A percentile compares a stretch with the other conserved stretches of the same genome.
phyloP scores from a whole-genome alignment of 1,140 invertebrate species.

The Halesus radiatus region DNA sequence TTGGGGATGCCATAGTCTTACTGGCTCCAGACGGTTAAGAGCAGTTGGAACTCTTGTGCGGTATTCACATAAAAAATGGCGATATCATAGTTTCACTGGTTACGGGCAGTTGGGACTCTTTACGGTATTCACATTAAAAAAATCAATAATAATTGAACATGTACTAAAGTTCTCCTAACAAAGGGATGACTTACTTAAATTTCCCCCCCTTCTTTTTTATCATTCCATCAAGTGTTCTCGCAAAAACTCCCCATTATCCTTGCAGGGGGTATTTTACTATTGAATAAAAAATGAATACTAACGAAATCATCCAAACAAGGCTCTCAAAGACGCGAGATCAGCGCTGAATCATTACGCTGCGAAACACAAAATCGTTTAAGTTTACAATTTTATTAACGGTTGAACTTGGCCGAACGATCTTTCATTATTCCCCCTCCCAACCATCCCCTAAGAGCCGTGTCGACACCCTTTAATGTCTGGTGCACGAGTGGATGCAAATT shows the following conservation, averaged over 20 bases:
- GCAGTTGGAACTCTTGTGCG: too few relatives aligned
- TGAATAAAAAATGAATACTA: background rate
- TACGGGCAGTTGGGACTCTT: too few relatives aligned
- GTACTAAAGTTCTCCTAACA: too few relatives aligned
- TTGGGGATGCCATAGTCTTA: too few relatives aligned
- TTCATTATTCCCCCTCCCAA: background rate
- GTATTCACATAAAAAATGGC: too few relatives aligned
- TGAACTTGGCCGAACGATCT: background rate
- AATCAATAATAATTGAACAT: too few relatives aligned
- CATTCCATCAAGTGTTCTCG: background rate
- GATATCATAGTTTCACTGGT: too few relatives aligned
- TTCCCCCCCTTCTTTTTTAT: too few relatives aligned
- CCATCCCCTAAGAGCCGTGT: background rate
- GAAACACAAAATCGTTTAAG: conserved; percentile 31
- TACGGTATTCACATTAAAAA: too few relatives aligned
- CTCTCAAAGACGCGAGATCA: background rate
- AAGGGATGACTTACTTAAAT: too few relatives aligned
- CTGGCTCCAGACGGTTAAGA: too few relatives aligned
- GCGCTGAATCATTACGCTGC: background rate
- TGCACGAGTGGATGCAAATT: conserved; percentile 34
- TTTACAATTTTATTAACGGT: conserved; percentile 12
- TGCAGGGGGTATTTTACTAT: background rate
- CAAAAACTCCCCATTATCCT: background rate
- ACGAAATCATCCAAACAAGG: background rate
- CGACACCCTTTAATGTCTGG: conserved; percentile 29